Evolutionary conservation across 2,888 invertebrate genomes (phyloP), one percentile per base, ranked within the genome.

Genomic region (Clusia tigrina): DNA sequence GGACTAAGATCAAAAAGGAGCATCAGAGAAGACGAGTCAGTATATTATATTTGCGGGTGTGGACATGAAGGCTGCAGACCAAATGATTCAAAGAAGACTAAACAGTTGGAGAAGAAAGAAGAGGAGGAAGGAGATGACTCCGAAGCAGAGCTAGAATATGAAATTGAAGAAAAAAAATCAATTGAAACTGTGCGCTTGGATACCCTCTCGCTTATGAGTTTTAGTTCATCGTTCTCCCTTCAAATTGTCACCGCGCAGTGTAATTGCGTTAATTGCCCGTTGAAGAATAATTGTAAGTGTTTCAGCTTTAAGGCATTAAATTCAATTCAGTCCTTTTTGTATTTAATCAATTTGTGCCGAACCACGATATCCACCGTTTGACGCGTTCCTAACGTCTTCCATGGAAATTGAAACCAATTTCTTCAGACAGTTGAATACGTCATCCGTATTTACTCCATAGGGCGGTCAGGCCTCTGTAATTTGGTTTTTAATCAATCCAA

Each of bases 211-310:
- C 5, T 17, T 48, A 48, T 5, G 5, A 17, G 9, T n/a, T 5
- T 6, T 48, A n/a, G n/a, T 48, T 48, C 48, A 22, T 20, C 12
- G 15, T 2, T 15, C 32, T 1, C 9, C 22, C 54, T 63, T 54
- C 65, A 71, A 57, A 66, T 69, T 60, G 68, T 64, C 32, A 54
- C 57, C 22, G 73, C 80, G 2, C 70, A 69, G 51, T 83, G 82
- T 60, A 64, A 69, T 25, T 83, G 83, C 48, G 59, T 72, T 42
- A 83, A 82, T 69, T 82, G 82, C 59, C 82, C 82, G 9, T 54
- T 80, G 46, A 75, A 67, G 62, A 78, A 80, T 71, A 54, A 74
- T 58, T 81, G 82, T 82, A 77, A 82, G 82, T 82, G 61, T 56
- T 15, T 1, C 20, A 23, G 9, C 25, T n/a, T 25, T n/a, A 15